Conservation (phyloP, 2,888 invertebrate species). For the Patella depressa region DNA sequence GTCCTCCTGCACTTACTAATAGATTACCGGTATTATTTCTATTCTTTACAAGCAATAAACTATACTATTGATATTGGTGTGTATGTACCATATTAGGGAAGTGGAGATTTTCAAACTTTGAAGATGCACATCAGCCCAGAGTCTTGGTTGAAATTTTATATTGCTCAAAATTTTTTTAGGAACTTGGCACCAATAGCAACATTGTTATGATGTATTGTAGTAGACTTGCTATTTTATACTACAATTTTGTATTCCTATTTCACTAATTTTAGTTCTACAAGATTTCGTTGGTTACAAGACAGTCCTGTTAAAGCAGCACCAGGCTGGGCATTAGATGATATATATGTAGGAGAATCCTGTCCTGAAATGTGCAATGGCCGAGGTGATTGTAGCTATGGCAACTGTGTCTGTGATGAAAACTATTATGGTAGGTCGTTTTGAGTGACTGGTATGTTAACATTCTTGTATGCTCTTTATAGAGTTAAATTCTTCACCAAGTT, state of each 20-base stretch:
- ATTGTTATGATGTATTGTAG: too few relatives aligned
- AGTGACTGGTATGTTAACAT: neutral
- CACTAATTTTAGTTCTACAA: conserved; percentile 58
- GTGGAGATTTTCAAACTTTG: too few relatives aligned
- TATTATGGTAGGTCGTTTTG: conserved; percentile 51
- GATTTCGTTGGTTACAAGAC: conserved; percentile 70
- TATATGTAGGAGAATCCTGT: conserved; percentile 70
- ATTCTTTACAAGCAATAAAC: too few relatives aligned
- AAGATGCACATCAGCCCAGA: too few relatives aligned
- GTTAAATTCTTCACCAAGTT: neutral
- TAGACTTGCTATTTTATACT: too few relatives aligned
- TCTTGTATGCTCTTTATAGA: neutral
- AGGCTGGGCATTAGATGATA: conserved; percentile 70
- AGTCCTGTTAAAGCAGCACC: conserved; percentile 43
- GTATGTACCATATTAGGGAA: too few relatives aligned
- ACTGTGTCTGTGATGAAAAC: conserved; percentile 63
- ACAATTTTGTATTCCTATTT: conserved; percentile 1
- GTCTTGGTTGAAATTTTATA: too few relatives aligned
- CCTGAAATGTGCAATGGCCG: conserved; percentile 69
- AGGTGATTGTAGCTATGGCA: conserved; percentile 62
- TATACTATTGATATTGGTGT: too few relatives aligned
- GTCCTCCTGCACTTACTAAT: too few relatives aligned
- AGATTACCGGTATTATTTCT: too few relatives aligned
- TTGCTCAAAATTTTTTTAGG: too few relatives aligned
- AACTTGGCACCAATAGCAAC: too few relatives aligned